Conservation (phyloP, 2,888 invertebrate genomes). For the Drosophila kanekoi region DNA sequence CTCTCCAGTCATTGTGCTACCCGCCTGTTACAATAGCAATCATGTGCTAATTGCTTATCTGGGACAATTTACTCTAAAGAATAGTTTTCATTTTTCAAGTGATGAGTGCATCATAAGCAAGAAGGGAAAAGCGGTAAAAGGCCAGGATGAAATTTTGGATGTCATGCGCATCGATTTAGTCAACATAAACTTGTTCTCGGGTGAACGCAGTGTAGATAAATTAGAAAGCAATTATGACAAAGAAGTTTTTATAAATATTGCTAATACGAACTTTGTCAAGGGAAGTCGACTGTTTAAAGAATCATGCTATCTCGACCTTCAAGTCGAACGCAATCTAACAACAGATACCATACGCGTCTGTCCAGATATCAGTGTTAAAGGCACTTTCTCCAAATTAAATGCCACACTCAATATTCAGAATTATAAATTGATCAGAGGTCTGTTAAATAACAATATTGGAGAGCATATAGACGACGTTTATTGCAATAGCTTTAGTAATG, state of each 20-base stretch:
- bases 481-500: conserved; percentile 71
- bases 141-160: conserved; percentile 86
- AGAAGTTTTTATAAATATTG: conserved; percentile 77
- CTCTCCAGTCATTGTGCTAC: conserved; percentile 94
- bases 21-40: conserved; percentile 92
- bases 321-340: conserved; percentile 93
- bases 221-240: conserved; percentile 41
- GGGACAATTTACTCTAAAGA: conserved; percentile 91
- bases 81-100: conserved; percentile 89
- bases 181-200: conserved; percentile 90
- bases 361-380: conserved; percentile 94
- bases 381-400: conserved; percentile 93
- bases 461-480: conserved; percentile 91
- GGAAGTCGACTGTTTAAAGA: conserved; percentile 92
- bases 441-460: conserved; percentile 95
- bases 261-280: conserved; percentile 81
- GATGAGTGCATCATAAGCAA: conserved; percentile 83
- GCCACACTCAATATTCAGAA: conserved; percentile 93
- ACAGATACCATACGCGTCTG: conserved; percentile 86
- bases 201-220: conserved; percentile 82
- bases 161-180: conserved; percentile 88
- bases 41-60: conserved; percentile 93
- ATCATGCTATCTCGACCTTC: conserved; percentile 92
- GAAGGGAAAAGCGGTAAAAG: conserved; percentile 54
- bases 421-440: conserved; percentile 94